Percentiles rank a stretch among this genome's conserved stretches.
phyloP scores from a whole-genome alignment of 2,888 invertebrate species.

The Limnephilus rhombicus region DNA sequence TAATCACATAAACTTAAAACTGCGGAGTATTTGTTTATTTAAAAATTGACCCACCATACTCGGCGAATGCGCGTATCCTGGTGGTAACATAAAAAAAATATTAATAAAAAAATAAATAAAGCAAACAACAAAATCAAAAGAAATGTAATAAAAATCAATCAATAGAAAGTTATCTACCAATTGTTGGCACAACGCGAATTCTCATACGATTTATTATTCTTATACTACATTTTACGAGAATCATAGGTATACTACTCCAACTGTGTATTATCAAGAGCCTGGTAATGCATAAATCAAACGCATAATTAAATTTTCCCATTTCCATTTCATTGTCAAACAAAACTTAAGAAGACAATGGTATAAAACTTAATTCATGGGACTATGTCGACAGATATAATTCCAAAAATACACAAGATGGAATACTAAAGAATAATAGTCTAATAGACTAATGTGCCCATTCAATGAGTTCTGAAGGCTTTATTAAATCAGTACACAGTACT shows the following conservation, averaged over 20 bases:
- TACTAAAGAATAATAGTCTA: neutral
- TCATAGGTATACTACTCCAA: neutral
- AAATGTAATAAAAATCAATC: neutral
- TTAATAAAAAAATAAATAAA: too few species aligned
- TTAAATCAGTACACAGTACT: neutral
- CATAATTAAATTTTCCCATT: conserved; percentile 18
- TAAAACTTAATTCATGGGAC: conserved; percentile 14
- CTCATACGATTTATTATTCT: neutral
- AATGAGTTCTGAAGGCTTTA: neutral
- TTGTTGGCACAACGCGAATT: neutral
- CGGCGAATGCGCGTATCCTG: too few species aligned
- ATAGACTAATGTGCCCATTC: neutral
- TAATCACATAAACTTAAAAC: neutral
- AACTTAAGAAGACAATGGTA: conserved; percentile 24
- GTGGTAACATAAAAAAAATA: too few species aligned
- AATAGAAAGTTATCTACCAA: neutral
- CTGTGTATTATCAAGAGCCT: conserved; percentile 13
- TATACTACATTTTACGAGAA: neutral
- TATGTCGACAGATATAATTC: neutral
- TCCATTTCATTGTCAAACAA: conserved; percentile 23
- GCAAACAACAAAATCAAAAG: too few species aligned
- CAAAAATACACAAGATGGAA: neutral
- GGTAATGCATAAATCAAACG: neutral
- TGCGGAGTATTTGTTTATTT: neutral
- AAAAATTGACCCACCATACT: too few species aligned